These are phyloP conservation scores for Chironex yamaguchii DNA, from an alignment of 30 jellyfish, hydroid and myxozoan genomes.

Conservation along the genomic window DNA sequence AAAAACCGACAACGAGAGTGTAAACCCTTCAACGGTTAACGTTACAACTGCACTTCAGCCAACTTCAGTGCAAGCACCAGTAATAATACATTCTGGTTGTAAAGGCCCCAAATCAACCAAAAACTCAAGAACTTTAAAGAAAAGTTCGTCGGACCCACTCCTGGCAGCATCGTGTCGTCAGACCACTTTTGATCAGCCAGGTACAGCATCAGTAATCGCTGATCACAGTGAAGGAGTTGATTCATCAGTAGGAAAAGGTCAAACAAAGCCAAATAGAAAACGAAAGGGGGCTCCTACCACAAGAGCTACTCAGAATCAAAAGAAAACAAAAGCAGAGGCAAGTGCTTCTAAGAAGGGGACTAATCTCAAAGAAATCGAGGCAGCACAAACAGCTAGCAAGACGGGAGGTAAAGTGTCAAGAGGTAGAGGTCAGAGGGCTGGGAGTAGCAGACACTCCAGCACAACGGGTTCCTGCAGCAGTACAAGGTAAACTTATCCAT, in stretches of 20 bases:
- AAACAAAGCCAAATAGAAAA: conserved; percentile 17
- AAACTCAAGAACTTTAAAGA: neutral
- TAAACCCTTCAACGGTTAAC: no score
- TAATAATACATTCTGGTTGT: neutral
- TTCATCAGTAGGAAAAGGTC: neutral
- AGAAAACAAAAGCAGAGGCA: conserved; percentile 57
- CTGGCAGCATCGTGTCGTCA: neutral
- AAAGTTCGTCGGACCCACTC: neutral
- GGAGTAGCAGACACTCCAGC: conserved; percentile 78
- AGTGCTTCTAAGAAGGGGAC: neutral
- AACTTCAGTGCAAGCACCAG: neutral
- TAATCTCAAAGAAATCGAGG: conserved; percentile 13
- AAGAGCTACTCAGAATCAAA: conserved; percentile 28
- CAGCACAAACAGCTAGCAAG: conserved; percentile 72
- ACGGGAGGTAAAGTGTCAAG: conserved; percentile 99
- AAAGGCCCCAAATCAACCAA: neutral
- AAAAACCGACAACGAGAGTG: no score
- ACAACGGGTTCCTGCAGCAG: conserved; percentile 99
- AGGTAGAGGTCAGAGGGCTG: conserved; percentile 92
- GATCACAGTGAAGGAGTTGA: neutral
- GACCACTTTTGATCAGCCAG: neutral
- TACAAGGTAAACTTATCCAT: conserved; percentile 97
- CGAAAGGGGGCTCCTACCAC: conserved; percentile 53
- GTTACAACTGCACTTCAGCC: neutral
- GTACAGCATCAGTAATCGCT: neutral